Conservation (phyloP, 2,797 vertebrate species). For the Coluber constrictor region DNA sequence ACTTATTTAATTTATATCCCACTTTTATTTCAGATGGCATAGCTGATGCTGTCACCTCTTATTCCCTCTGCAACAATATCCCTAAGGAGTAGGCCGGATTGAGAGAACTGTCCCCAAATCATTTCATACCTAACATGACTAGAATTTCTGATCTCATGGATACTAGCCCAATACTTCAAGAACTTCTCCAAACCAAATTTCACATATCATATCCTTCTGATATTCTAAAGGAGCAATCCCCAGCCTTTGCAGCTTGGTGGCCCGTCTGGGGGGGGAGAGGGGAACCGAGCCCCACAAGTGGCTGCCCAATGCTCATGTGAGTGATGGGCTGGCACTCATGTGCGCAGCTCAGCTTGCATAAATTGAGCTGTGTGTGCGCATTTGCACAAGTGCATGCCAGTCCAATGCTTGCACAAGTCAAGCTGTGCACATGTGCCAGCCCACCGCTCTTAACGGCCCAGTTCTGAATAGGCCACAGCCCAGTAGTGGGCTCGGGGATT, state of each 20-base stretch:
- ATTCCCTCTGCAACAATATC: neutral
- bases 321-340: neutral
- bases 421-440: neutral
- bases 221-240: too few species aligned
- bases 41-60: neutral
- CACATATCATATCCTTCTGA: neutral
- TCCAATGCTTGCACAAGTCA: neutral
- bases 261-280: too few species aligned
- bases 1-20: neutral
- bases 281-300: too few species aligned
- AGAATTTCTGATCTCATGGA: neutral
- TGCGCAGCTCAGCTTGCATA: neutral
- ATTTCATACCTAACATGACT: neutral
- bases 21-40: neutral
- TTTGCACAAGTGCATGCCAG: neutral
- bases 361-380: neutral
- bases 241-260: too few species aligned
- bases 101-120: neutral
- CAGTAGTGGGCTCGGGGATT: too few species aligned
- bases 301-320: too few species aligned
- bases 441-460: neutral
- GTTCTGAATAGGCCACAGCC: neutral
- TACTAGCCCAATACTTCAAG: neutral
- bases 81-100: neutral
- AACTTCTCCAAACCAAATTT: neutral